Evolutionary conservation across 2,888 invertebrate species (phyloP).

Genomic region (Siphonodentalium dalli): DNA sequence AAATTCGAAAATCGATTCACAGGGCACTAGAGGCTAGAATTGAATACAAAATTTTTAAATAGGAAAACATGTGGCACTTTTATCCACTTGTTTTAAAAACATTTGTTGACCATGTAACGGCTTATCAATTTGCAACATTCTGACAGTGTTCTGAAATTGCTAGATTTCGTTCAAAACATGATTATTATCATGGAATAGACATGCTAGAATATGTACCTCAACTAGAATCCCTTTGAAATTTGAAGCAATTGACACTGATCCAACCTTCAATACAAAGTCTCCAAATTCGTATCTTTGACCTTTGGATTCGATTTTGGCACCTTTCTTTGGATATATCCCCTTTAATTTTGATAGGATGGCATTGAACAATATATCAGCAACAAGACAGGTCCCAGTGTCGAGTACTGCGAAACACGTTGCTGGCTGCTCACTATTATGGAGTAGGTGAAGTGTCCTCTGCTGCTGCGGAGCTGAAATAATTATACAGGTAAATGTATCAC

Average conservation of each 20-base stretch:
- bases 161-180: too few species aligned
- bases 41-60: too few species aligned
- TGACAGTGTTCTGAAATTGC: too few species aligned
- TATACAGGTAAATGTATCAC: not conserved
- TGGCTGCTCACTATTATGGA: conserved; percentile 95
- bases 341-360: conserved; percentile 88
- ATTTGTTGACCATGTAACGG: too few species aligned
- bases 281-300: conserved; percentile 72
- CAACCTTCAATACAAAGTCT: conserved; percentile 92
- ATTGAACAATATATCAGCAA: conserved; percentile 91
- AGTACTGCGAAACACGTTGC: conserved; percentile 91
- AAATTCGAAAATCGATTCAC: too few species aligned
- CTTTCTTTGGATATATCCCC: conserved; percentile 85
- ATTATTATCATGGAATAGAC: too few species aligned
- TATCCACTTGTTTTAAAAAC: too few species aligned
- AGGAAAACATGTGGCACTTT: too few species aligned
- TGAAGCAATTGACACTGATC: conserved; percentile 89
- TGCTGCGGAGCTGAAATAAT: conserved; percentile 73
- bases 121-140: too few species aligned
- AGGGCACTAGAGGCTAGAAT: too few species aligned
- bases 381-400: conserved; percentile 83
- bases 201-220: too few species aligned
- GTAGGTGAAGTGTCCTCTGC: conserved; percentile 85
- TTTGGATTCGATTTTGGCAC: conserved; percentile 78
- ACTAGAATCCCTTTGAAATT: conserved; percentile 88